Base-by-base conservation (phyloP, 2,888 invertebrate genomes). In the Amitus sp. region DNA sequence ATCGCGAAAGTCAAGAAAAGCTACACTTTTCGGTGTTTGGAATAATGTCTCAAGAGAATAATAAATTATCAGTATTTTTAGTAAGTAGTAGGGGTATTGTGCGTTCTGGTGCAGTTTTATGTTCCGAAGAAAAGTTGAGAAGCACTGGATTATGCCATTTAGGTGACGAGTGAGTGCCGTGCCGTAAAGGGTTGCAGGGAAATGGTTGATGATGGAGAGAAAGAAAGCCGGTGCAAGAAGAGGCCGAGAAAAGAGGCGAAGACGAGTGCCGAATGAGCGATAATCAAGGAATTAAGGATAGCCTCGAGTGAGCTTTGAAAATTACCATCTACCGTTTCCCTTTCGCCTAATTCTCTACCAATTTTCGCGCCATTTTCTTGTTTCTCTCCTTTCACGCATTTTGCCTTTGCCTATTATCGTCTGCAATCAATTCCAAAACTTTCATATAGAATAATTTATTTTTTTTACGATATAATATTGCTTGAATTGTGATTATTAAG, bases 121-220 rank as follows among this genome's bases (percentile, higher is more conserved):
- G n/a, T n/a, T n/a, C n/a, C 37, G 23, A 18, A 47, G 43, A 43
- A 6, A 47, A 40, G 53, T 53, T 59, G 53, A 49, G 49, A 59
- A 53, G 18, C 49, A 45, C 54, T 50, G 60, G 10, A 30, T 46
- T 50, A 40, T 60, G 30, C 46, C 34, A 60, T 54, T 60, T 60
- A 60, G 54, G 53, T 50, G 42, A 60, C 50, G 54, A 54, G 47
- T 60, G 51, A 55, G 50, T 50, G 47, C 53, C 54, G 50, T 50
- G 47, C 53, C 54, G 60, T 47, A 55, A 50, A 51, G 54, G 50
- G 37, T 48, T 34, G 48, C n/a, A n/a, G n/a, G n/a, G 37, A 39
- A 48, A 37, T 10, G 48, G 47, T 40, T 37, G 15, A 4, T 15
- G 37, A n/a, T n/a, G n/a, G n/a, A n/a, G n/a, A n/a, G 37, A 19